These are phyloP conservation scores for Sorex fumeus DNA, from an alignment of 2,113 vertebrate genomes.

Conservation along the genomic window DNA sequence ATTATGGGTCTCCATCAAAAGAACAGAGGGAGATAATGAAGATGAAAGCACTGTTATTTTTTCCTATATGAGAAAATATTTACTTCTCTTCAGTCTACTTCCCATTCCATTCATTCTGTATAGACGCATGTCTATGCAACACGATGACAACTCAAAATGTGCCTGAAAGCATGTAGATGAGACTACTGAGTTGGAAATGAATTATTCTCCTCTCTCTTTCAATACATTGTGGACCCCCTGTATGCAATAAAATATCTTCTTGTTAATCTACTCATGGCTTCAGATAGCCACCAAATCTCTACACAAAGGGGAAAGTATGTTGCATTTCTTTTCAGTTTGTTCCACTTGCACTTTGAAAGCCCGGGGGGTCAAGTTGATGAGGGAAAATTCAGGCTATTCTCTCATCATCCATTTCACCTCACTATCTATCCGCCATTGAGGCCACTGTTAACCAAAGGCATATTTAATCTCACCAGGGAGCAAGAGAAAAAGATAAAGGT, in stretches of 20 bases:
- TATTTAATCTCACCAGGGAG: constrained; percentile 48
- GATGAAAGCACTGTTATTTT: constrained; percentile 48
- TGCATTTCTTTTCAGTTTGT: constrained; percentile 28
- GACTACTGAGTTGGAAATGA: neutral
- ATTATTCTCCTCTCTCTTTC: constrained; percentile 31
- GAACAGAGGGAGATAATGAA: constrained; percentile 69
- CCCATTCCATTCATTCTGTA: neutral
- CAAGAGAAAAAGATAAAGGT: constrained; percentile 29
- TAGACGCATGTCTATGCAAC: neutral
- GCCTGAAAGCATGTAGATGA: neutral
- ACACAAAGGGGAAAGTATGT: neutral
- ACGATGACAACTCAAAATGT: neutral
- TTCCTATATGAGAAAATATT: constrained; percentile 70
- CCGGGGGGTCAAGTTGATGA: neutral
- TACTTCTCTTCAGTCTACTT: constrained; percentile 69
- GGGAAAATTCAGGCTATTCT: neutral
- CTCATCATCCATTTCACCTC: constrained; percentile 22
- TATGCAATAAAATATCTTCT: constrained; percentile 1
- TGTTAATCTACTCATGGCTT: constrained; percentile 15
- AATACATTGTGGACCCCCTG: neutral
- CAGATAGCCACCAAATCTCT: constrained; percentile 11
- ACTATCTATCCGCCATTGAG: constrained; percentile 4
- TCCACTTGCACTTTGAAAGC: constrained; percentile 53
- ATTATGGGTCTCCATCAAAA: constrained; percentile 75
- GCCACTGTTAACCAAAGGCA: constrained; percentile 31